Conservation (phyloP, 2,888 invertebrate species). For the Helobdella robusta region DNA sequence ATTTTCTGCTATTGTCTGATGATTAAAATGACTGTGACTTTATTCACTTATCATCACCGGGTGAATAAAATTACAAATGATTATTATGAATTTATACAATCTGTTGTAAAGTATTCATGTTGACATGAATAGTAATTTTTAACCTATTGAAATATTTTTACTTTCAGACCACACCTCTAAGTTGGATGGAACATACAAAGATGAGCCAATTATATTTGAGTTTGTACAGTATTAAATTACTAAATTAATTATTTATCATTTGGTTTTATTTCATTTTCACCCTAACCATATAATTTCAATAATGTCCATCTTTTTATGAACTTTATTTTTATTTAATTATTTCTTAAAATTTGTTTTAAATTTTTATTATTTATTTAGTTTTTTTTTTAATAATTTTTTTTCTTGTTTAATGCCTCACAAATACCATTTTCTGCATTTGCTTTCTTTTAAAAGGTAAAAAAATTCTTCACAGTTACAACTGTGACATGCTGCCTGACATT, state of each 20-base stretch:
- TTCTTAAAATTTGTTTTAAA: background rate
- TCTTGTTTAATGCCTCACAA: background rate
- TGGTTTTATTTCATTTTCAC: background rate
- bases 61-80: background rate
- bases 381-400: background rate
- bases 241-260: background rate
- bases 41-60: background rate
- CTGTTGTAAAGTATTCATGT: too few species aligned
- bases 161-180: background rate
- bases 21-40: background rate
- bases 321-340: background rate
- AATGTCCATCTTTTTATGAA: background rate
- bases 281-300: background rate
- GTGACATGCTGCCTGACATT: conserved; percentile 1
- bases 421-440: background rate
- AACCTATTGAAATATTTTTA: background rate
- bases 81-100: too few species aligned
- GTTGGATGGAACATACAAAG: background rate
- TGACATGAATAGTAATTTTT: background rate
- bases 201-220: conserved; percentile 19
- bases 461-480: conserved; percentile 5
- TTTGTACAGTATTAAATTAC: background rate
- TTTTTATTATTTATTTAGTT: background rate
- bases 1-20: background rate
- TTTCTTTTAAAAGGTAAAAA: background rate